Evolutionary conservation across 2,113 vertebrate species (phyloP).

Genomic region (Prolemur simus): DNA sequence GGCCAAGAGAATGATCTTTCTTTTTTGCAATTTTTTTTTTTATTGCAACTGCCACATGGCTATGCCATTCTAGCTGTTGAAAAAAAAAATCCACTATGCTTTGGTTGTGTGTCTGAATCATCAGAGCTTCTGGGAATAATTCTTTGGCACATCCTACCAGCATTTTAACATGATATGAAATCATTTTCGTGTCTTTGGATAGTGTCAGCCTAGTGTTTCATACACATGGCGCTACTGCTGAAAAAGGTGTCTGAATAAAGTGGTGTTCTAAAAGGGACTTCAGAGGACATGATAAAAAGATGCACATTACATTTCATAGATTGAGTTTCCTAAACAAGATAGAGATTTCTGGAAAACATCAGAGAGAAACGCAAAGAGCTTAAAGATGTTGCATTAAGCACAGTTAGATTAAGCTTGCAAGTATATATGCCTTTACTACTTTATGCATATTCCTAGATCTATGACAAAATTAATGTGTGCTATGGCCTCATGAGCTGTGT

Average conservation of each 20-base stretch:
- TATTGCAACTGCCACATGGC: neutral
- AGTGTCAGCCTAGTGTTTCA: neutral
- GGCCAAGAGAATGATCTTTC: neutral
- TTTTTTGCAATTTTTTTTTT: neutral
- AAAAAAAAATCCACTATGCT: neutral
- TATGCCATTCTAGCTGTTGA: neutral
- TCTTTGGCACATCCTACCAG: neutral
- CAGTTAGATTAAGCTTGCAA: rapidly evolving
- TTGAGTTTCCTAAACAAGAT: neutral
- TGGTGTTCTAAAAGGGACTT: neutral
- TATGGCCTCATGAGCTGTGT: rapidly evolving
- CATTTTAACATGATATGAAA: neutral
- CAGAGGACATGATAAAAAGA: neutral
- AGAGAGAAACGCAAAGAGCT: neutral
- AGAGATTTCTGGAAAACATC: neutral
- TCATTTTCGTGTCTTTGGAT: neutral
- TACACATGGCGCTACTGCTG: too few relatives aligned
- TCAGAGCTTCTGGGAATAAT: neutral
- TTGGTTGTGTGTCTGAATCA: neutral
- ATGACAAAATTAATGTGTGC: rapidly evolving
- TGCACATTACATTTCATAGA: neutral
- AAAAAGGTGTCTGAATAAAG: neutral
- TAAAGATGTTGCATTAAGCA: neutral
- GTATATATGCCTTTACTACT: rapidly evolving
- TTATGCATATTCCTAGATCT: neutral